Conservation (phyloP, 2,113 vertebrate genomes). For the Ptychochromis oligacanthus region DNA sequence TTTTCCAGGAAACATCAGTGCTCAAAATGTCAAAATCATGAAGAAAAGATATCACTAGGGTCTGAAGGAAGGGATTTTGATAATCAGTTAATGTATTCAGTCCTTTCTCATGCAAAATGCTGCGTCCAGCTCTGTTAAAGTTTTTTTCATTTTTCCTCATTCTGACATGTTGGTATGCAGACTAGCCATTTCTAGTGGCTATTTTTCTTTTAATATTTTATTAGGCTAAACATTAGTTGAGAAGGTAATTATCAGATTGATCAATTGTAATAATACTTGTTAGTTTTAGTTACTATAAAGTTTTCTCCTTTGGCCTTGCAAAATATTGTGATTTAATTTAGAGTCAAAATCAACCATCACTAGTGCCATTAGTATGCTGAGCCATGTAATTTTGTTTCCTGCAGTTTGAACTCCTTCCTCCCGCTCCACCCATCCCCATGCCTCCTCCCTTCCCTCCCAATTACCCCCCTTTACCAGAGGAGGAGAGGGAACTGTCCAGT, state of each 20-base stretch:
- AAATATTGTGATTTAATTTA: constrained; percentile 1
- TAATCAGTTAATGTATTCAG: not conserved
- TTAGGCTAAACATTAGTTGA: not conserved
- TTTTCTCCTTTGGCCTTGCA: not conserved
- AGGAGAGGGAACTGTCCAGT: constrained; percentile 83
- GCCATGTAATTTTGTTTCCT: not conserved
- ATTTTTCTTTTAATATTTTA: not conserved
- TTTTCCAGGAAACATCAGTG: not conserved
- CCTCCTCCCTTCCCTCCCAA: constrained; percentile 88
- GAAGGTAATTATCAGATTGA: not conserved
- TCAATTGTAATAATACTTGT: not conserved
- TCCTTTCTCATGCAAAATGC: not conserved
- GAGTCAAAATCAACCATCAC: not conserved
- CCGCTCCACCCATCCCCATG: constrained; percentile 81
- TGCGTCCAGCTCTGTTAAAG: not conserved
- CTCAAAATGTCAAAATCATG: not conserved
- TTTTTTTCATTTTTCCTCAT: too few relatives aligned
- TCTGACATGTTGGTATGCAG: not conserved
- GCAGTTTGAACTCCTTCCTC: constrained; percentile 85
- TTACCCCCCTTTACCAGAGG: constrained; percentile 90
- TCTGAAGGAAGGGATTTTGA: not conserved
- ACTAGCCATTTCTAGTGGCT: too few relatives aligned
- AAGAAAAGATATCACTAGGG: not conserved
- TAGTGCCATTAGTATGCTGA: not conserved
- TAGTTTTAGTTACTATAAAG: not conserved